phyloP scores from a whole-genome alignment of 2,113 vertebrate species.

The Hylia prasina region DNA sequence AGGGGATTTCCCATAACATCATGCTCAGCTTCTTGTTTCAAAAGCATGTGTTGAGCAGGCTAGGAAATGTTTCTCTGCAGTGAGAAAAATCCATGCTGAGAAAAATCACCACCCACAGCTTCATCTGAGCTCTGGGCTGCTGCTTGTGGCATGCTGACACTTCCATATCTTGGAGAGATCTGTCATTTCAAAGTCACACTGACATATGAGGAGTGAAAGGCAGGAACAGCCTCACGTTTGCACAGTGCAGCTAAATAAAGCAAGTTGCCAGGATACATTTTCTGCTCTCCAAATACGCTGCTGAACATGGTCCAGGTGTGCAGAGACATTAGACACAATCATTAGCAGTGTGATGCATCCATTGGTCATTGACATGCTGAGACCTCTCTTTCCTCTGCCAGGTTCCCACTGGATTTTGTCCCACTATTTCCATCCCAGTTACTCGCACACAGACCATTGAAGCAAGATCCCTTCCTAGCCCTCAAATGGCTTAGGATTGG shows the following conservation, averaged over 20 bases:
- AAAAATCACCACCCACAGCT: conserved; percentile 9
- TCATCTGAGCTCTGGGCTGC: neutral
- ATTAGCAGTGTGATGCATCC: neutral
- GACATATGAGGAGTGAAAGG: neutral
- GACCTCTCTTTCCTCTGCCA: neutral
- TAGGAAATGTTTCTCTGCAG: neutral
- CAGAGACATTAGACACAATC: neutral
- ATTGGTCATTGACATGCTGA: fast-evolving
- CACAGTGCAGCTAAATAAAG: conserved; percentile 18
- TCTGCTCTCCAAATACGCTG: neutral
- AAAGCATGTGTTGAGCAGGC: neutral
- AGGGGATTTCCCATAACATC: neutral
- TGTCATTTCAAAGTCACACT: conserved; percentile 12
- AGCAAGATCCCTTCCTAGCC: neutral
- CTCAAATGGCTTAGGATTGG: neutral
- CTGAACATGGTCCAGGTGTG: neutral
- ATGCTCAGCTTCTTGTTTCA: neutral
- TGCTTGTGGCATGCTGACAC: neutral
- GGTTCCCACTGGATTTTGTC: neutral
- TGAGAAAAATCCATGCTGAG: neutral
- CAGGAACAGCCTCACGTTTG: neutral
- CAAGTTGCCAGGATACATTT: conserved; percentile 6
- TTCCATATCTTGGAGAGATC: neutral
- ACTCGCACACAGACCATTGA: neutral
- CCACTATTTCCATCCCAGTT: neutral